A percentile compares a stretch with the other conserved stretches of the same genome.
Evolutionary conservation across 2,113 vertebrate genomes (phyloP).

Genomic region (Aplodontia rufa): DNA sequence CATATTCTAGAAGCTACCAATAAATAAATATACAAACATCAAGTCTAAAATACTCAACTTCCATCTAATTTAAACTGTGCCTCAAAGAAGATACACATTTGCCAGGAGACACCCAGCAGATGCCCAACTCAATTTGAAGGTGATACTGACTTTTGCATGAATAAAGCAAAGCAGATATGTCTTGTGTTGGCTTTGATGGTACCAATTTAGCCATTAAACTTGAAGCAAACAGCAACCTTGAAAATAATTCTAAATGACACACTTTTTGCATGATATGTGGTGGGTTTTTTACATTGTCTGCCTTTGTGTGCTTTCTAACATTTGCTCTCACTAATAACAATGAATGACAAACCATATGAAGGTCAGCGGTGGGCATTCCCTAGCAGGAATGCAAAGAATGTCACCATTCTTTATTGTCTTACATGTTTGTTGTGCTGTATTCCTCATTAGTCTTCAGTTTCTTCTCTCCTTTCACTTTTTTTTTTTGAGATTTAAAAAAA

Average conservation of each 20-base stretch:
- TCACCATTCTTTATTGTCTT: constrained; percentile 61
- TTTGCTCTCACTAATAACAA: constrained; percentile 60
- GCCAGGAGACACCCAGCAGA: not conserved
- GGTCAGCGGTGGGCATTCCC: constrained; percentile 37
- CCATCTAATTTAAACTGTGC: constrained; percentile 7
- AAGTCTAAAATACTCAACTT: not conserved
- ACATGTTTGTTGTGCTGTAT: constrained; percentile 37
- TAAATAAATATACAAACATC: not conserved
- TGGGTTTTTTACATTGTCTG: constrained; percentile 57
- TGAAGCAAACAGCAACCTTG: constrained; percentile 38
- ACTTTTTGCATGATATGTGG: constrained; percentile 35
- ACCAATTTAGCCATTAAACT: constrained; percentile 26
- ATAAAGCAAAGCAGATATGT: constrained; percentile 2
- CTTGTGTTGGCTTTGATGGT: constrained; percentile 49
- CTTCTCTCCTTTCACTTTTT: constrained; percentile 51
- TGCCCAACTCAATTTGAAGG: not conserved
- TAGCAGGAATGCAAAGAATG: constrained; percentile 59
- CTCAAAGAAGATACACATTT: not conserved
- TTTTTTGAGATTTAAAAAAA: constrained; percentile 25
- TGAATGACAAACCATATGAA: not conserved
- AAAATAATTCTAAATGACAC: not conserved
- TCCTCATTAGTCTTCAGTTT: constrained; percentile 59
- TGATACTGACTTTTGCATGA: not conserved
- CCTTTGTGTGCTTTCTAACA: constrained; percentile 71
- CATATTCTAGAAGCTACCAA: constrained; percentile 25